Evolutionary conservation across 1,140 invertebrate species (phyloP), one percentile per base, ranked within the genome.

Genomic region (Drosophila burlai): DNA sequence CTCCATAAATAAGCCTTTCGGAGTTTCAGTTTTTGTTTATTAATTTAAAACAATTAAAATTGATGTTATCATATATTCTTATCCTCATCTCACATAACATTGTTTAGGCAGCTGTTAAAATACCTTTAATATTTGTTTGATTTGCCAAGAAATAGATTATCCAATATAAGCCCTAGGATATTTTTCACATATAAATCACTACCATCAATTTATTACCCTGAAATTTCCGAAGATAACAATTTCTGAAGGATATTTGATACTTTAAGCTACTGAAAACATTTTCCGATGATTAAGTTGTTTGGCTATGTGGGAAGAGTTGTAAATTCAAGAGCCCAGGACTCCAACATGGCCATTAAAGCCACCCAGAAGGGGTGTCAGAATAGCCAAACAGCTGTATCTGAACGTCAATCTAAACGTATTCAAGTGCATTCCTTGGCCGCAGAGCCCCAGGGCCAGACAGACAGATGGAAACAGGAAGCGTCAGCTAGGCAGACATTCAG

Each of bases 371-470:
- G 24, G 40, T 68, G 21, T 46, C 18, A 57, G 54, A 57, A 57
- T 57, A 47, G 40, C 86, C 84, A 65, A 83, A 77, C 79, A 89
- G 76, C 66, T 84, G 77, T 89, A 90, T 87, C 84, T 87, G 76
- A 67, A 81, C 80, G 84, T 87, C 84, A 87, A 87, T 87, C 85
- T 87, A 78, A 87, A 81, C 77, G 85, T 87, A 87, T 90, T 90
- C 85, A 84, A 81, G 81, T 90, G 84, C 81, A 87, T 89, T 87
- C 74, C 52, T 59, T 60, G 52, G 58, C 66, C 45, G 26, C 49
- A 43, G 50, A 62, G 42, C 45, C 49, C 45, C 31, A 46, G 36
- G 66, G n/a, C 58, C 54, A 80, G 67, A 43, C 46, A 65, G 55
- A 66, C 47, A 43, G 67, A 80, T 60, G 43, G 24, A 46, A 34